Percentiles rank a stretch among this genome's conserved stretches.
phyloP scores from a whole-genome alignment of 2,888 invertebrate species.

The Drosophila melanosoma region DNA sequence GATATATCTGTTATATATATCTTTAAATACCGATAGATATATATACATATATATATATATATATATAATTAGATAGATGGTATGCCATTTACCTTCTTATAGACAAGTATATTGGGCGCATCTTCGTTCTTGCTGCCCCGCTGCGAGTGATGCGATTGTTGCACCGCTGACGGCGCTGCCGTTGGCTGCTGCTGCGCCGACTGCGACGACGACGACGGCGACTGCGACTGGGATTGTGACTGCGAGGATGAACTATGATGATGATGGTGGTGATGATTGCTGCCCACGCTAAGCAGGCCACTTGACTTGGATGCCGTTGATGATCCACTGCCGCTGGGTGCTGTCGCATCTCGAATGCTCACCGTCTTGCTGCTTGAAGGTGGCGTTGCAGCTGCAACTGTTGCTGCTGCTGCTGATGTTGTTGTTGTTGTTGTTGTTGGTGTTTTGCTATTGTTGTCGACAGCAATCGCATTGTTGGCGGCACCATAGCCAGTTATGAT shows the following conservation, averaged over 20 bases:
- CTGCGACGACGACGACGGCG: constrained; percentile 29
- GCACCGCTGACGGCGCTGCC: constrained; percentile 28
- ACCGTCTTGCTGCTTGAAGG: constrained; percentile 41
- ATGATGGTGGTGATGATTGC: constrained; percentile 65
- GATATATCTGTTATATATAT: neutral
- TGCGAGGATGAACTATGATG: constrained; percentile 43
- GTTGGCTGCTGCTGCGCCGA: constrained; percentile 42
- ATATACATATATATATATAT: neutral
- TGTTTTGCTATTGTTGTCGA: constrained; percentile 17
- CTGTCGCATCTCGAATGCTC: constrained; percentile 34
- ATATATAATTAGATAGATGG: neutral
- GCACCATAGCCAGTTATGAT: constrained; percentile 7
- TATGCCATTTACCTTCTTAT: constrained; percentile 89
- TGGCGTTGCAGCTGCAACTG: constrained; percentile 36
- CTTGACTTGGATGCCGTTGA: constrained; percentile 44
- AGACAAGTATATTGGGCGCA: constrained; percentile 94
- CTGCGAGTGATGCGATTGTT: constrained; percentile 51
- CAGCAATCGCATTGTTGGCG: constrained; percentile 1
- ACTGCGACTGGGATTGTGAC: constrained; percentile 26
- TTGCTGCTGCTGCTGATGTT: constrained; percentile 6
- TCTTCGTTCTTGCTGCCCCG: constrained; percentile 87
- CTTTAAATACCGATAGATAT: neutral
- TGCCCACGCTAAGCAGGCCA: constrained; percentile 63
- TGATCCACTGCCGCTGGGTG: constrained; percentile 26
- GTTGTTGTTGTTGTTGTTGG: constrained; percentile 23